These are phyloP conservation scores for Epinephelus moara DNA, from an alignment of 2,113 vertebrate species.

Conservation along the genomic window DNA sequence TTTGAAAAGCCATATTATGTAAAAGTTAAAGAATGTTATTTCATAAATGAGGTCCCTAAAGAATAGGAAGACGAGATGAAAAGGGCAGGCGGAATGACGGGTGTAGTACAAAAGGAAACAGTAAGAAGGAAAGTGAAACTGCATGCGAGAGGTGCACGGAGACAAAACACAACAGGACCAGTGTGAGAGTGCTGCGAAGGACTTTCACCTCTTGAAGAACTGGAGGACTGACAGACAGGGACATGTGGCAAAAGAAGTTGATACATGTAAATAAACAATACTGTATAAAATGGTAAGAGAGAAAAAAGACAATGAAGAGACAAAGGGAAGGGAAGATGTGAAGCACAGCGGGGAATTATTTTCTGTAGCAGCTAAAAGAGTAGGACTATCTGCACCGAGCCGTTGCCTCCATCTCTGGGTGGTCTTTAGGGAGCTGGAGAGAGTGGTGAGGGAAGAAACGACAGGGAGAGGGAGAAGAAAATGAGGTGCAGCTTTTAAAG, in stretches of 20 bases:
- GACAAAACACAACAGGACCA: conserved; percentile 1
- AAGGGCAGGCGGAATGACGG: not conserved
- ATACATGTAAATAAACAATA: conserved; percentile 1
- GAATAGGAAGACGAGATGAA: conserved; percentile 20
- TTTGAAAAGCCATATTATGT: conserved; percentile 1
- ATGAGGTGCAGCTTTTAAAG: conserved; percentile 28
- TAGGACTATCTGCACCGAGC: conserved; percentile 13
- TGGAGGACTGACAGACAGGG: not conserved
- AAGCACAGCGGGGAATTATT: conserved; percentile 23
- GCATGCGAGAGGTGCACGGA: not conserved
- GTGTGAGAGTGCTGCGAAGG: not conserved
- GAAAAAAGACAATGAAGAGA: conserved; percentile 17
- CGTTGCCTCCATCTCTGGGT: conserved; percentile 21
- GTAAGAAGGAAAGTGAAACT: not conserved
- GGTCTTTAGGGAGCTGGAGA: conserved; percentile 21
- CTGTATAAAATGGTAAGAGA: not conserved
- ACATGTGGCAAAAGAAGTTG: not conserved
- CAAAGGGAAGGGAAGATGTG: not conserved
- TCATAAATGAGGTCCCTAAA: conserved; percentile 33
- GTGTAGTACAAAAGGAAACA: not conserved
- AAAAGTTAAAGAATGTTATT: not conserved
- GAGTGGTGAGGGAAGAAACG: not conserved
- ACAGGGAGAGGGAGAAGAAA: not conserved
- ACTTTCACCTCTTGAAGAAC: not conserved
- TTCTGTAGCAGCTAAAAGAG: conserved; percentile 18